Evolutionary conservation across 2,797 vertebrate genomes (phyloP).

Genomic region (Schizopygopsis malacanthus): DNA sequence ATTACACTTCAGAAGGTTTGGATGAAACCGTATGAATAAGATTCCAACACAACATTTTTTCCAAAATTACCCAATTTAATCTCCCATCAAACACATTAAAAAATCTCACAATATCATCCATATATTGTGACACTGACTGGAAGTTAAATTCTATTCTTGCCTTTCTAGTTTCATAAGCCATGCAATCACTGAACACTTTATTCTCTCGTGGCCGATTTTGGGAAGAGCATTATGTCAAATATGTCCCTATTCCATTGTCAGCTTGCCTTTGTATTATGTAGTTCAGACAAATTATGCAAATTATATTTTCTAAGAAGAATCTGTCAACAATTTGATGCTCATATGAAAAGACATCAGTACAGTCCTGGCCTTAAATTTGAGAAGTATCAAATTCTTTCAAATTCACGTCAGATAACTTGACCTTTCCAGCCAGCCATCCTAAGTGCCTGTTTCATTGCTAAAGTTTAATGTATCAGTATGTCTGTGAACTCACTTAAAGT

Average conservation of each 20-base stretch:
- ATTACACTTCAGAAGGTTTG: background rate
- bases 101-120: background rate
- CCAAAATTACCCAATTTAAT: background rate
- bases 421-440: background rate
- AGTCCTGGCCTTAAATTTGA: background rate
- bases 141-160: background rate
- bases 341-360: background rate
- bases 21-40: background rate
- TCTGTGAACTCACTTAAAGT: background rate
- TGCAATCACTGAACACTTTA: background rate
- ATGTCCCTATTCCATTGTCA: background rate
- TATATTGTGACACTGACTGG: background rate
- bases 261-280: background rate
- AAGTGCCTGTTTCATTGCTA: background rate
- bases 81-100: background rate
- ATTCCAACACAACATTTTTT: background rate
- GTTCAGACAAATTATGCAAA: background rate
- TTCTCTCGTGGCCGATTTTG: background rate
- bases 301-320: background rate
- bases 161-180: background rate
- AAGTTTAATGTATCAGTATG: background rate
- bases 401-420: background rate
- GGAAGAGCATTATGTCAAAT: background rate
- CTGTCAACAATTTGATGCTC: background rate
- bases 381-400: background rate